Evolutionary conservation across 2,797 vertebrate species (phyloP), one percentile per base, ranked within the genome.

Genomic region (Taeniopygia guttata): DNA sequence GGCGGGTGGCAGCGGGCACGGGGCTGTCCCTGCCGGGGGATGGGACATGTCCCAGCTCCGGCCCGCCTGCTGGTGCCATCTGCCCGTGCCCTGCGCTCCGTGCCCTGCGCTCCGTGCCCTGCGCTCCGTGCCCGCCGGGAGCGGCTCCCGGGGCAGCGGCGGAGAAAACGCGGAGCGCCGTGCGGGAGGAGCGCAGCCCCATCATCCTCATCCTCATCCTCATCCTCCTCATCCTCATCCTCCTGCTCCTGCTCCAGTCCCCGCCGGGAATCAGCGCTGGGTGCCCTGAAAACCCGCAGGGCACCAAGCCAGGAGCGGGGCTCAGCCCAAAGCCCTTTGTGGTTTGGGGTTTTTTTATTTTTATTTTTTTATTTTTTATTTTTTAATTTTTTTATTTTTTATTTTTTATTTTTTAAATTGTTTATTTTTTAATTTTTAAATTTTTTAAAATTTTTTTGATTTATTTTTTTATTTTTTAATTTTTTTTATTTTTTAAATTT

Each of bases 41-140:
- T 29, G 76, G 2, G 40, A 3, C 1, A n/a, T 25, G 86, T 40
- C 48, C 67, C 43, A 27, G 68, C 72, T 3, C 3, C 20, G 19
- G 96, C 81, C 21, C 82, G 10, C 74, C 73, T 49, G 27, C 88
- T 73, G 98, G 96, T 96, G 94, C 74, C 91, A 95, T 94, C 97
- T 95, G 93, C 92, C 83, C 30, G 10, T 74, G 92, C 82, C 93
- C 94, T 10, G 46, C 88, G 43, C 62, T 93, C 90, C 88, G 10
- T 74, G 92, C 82, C 93, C 94, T 10, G 46, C 88, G 43, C 62
- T 93, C 83, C 30, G 10, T 74, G 92, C 82, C 93, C 94, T 10
- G 46, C 88, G 43, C 62, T 93, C 90, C 88, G n/a, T 48, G 22
- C 64, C 86, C 78, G 38, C 51, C 88, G 86, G 94, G 68, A 95